Evolutionary conservation across 2,888 invertebrate species (phyloP).

Genomic region (Thereva nobilitata): DNA sequence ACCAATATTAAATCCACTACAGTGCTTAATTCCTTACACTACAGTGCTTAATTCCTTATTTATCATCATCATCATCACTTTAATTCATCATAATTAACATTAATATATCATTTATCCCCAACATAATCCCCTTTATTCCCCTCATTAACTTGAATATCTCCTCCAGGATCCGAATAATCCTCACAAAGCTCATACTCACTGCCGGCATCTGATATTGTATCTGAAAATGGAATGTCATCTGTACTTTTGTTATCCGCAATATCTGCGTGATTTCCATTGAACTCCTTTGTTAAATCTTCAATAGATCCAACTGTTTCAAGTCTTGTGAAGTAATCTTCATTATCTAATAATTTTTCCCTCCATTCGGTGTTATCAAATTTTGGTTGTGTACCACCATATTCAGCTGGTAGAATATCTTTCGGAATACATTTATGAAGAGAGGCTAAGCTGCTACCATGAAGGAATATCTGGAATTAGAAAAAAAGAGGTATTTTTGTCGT

Average conservation of each 20-base stretch:
- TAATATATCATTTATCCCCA: too few relatives aligned
- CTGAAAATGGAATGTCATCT: conserved; percentile 1
- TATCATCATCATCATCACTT: too few relatives aligned
- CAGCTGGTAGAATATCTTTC: conserved; percentile 66
- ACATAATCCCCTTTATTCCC: too few relatives aligned
- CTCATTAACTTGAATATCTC: neutral
- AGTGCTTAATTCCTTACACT: too few relatives aligned
- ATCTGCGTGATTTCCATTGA: conserved; percentile 4
- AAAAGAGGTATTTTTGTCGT: neutral
- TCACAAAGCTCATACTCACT: conserved; percentile 7
- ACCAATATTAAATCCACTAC: too few relatives aligned
- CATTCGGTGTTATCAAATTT: conserved; percentile 56
- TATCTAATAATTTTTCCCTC: conserved; percentile 54
- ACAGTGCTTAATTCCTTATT: too few relatives aligned
- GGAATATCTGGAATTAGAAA: conserved; percentile 58
- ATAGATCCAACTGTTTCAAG: conserved; percentile 45
- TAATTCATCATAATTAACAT: too few relatives aligned
- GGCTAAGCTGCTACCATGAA: conserved; percentile 69
- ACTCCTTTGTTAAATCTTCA: neutral
- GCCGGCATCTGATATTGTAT: neutral
- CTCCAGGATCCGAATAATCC: conserved; percentile 2
- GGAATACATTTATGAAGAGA: conserved; percentile 71
- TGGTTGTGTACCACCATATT: conserved; percentile 42
- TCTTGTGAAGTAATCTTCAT: conserved; percentile 56
- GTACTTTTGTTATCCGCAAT: neutral